Percentiles rank a stretch among this genome's conserved stretches.
Evolutionary conservation across 2,113 vertebrate genomes (phyloP).

Genomic region (Muscicapa adusta): DNA sequence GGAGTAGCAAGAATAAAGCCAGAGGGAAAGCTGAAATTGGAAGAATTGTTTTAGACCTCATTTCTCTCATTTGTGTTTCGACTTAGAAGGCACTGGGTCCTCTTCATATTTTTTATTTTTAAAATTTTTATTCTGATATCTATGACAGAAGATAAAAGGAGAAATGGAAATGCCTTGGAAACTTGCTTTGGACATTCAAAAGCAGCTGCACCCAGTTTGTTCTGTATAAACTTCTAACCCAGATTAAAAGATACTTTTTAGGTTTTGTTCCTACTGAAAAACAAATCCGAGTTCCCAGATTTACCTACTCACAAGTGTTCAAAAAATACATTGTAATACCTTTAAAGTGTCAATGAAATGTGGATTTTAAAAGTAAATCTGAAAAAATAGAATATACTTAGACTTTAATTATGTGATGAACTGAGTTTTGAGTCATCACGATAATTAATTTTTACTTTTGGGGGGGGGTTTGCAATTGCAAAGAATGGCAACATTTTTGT

Average conservation of each 20-base stretch:
- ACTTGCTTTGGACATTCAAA: neutral
- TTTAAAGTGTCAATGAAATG: neutral
- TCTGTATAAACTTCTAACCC: neutral
- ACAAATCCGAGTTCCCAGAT: neutral
- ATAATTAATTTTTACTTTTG: neutral
- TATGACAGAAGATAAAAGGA: neutral
- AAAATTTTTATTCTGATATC: neutral
- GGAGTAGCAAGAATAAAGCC: slow-evolving; percentile 20
- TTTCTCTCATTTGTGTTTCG: neutral
- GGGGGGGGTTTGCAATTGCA: rapidly evolving
- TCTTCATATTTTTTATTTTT: neutral
- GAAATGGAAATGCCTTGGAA: neutral
- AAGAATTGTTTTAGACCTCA: slow-evolving; percentile 8
- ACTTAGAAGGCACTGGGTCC: neutral
- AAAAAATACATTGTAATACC: neutral
- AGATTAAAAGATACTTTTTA: neutral
- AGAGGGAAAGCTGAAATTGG: slow-evolving; percentile 19
- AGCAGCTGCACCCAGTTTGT: neutral
- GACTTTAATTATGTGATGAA: neutral
- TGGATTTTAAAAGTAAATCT: neutral
- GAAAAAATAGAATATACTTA: neutral
- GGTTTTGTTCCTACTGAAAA: neutral
- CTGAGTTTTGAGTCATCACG: neutral
- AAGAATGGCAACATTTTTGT: neutral
- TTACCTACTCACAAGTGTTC: neutral